Conservation (phyloP, 2,797 vertebrate species). For the Channa striata region DNA sequence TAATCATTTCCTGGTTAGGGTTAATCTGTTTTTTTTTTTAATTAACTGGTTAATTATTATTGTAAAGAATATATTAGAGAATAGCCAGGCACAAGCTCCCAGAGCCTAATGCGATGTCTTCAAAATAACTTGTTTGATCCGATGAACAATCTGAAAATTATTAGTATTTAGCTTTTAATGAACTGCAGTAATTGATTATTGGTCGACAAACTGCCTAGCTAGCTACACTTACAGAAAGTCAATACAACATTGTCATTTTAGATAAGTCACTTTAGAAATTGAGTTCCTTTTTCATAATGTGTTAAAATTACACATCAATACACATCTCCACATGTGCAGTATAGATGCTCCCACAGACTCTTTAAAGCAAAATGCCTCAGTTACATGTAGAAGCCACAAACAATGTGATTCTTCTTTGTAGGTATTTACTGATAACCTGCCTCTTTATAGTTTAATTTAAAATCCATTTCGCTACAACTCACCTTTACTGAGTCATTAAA, state of each 20-base stretch:
- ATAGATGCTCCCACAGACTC: background rate
- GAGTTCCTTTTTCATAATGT: background rate
- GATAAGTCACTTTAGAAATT: background rate
- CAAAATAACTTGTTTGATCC: background rate
- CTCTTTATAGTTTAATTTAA: background rate
- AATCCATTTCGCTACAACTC: background rate
- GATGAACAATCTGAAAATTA: background rate
- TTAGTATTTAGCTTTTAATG: constrained; percentile 7
- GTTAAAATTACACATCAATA: too few relatives aligned
- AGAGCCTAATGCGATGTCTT: background rate
- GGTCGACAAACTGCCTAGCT: background rate
- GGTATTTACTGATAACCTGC: background rate
- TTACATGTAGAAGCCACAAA: background rate
- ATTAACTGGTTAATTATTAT: background rate
- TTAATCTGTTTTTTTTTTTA: background rate
- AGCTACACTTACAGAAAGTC: background rate
- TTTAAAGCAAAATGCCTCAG: background rate
- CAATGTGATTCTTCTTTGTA: background rate
- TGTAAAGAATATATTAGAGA: background rate
- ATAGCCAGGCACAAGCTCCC: background rate
- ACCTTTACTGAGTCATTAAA: constrained; percentile 3
- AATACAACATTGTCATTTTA: background rate
- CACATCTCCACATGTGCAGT: background rate
- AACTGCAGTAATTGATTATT: background rate
- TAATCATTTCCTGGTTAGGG: background rate